Conservation (phyloP, 2,888 invertebrate species). For the Rotaria magnacalcarata region DNA sequence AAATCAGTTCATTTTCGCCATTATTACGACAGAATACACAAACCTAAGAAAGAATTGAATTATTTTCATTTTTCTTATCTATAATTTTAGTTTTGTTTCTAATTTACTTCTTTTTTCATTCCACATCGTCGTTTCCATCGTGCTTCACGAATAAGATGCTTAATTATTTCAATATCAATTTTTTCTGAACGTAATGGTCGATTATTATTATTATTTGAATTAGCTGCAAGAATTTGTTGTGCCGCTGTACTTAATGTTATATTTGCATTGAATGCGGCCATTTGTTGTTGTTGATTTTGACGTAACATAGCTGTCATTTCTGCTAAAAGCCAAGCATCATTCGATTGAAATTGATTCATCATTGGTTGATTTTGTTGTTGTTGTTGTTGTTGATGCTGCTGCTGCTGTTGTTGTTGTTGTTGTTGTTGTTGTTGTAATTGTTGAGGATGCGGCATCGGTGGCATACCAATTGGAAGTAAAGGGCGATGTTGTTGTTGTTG, state of each 20-base stretch:
- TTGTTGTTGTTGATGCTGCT: background rate
- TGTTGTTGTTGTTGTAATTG: background rate
- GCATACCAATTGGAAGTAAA: background rate
- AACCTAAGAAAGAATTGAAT: background rate
- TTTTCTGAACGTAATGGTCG: conserved; percentile 43
- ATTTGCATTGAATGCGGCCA: background rate
- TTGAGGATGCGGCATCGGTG: background rate
- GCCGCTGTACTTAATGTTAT: conserved; percentile 9
- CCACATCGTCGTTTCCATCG: conserved; percentile 42
- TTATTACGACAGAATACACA: conserved; percentile 47
- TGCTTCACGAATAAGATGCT: conserved; percentile 43
- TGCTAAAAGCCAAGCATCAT: conserved; percentile 26
- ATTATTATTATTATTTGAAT: conserved; percentile 17
- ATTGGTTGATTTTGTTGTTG: background rate
- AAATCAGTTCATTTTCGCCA: conserved; percentile 45
- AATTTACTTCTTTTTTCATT: conserved; percentile 42
- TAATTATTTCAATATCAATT: conserved; percentile 43
- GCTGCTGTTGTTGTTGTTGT: background rate
- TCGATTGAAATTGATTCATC: conserved; percentile 1
- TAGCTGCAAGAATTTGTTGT: conserved; percentile 2
- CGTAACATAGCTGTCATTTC: conserved; percentile 18
- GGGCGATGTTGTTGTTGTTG: conserved; percentile 4
- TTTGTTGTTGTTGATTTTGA: conserved; percentile 24
- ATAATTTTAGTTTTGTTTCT: too few species aligned
- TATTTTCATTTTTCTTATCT: too few species aligned